phyloP scores from a whole-genome alignment of 2,113 vertebrate species.

The Lanius collurio region DNA sequence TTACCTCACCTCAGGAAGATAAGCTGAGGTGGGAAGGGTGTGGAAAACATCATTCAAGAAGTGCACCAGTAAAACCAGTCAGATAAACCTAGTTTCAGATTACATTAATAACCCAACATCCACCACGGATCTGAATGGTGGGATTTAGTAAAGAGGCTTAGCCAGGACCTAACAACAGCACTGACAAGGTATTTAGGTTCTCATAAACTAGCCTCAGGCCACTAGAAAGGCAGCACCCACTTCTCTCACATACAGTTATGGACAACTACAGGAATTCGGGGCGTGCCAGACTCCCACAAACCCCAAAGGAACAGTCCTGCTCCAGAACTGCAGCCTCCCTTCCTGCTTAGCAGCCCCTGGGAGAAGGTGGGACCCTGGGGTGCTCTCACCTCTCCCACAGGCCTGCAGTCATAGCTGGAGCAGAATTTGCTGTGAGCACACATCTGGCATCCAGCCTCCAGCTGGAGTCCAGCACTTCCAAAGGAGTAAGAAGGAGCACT shows the following conservation, averaged over 20 bases:
- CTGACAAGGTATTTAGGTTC: neutral
- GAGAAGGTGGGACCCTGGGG: neutral
- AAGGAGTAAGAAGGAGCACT: neutral
- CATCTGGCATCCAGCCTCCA: neutral
- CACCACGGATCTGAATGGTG: neutral
- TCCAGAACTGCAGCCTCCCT: neutral
- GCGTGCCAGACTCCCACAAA: neutral
- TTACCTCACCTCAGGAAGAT: neutral
- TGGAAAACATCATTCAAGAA: neutral
- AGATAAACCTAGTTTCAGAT: neutral
- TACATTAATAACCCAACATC: neutral
- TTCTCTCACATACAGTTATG: too few species aligned
- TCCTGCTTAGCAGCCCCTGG: neutral
- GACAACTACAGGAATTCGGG: neutral
- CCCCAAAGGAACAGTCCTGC: neutral
- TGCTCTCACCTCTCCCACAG: neutral
- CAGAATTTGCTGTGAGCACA: neutral
- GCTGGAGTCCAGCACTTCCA: neutral
- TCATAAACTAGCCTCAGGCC: neutral
- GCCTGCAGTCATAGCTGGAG: rapidly evolving
- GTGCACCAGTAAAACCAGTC: neutral
- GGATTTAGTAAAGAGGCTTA: neutral
- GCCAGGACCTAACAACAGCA: neutral
- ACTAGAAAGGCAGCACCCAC: neutral
- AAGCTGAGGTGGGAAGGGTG: neutral